Conservation (phyloP, 2,888 invertebrate genomes). For the Agonopterix subpropinquella region DNA sequence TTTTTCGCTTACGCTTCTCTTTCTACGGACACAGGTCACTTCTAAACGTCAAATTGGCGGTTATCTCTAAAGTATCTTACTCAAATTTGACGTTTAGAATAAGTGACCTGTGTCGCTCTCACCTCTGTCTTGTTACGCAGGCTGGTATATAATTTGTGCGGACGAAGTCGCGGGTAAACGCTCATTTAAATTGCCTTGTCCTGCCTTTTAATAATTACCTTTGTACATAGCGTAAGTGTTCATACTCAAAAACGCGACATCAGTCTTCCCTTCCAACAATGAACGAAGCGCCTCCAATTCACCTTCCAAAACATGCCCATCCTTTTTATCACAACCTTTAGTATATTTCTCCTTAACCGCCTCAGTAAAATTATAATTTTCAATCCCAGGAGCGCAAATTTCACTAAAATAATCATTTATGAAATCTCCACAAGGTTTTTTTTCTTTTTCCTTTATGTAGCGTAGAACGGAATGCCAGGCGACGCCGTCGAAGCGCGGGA, state of each 20-base stretch:
- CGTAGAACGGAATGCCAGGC: conserved; percentile 78
- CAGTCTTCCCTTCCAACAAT: conserved; percentile 79
- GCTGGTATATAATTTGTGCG: too few relatives aligned
- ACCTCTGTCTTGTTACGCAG: too few relatives aligned
- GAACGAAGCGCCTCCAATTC: conserved; percentile 81
- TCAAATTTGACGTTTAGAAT: too few relatives aligned
- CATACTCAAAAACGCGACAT: conserved; percentile 86
- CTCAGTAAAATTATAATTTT: conserved; percentile 21
- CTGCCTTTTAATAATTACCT: conserved; percentile 51
- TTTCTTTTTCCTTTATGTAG: conserved; percentile 49
- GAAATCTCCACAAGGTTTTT: conserved; percentile 54
- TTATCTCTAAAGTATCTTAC: too few relatives aligned
- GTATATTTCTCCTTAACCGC: conserved; percentile 27
- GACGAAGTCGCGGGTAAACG: too few relatives aligned
- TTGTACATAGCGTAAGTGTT: conserved; percentile 76
- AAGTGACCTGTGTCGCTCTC: too few relatives aligned
- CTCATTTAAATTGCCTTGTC: too few relatives aligned
- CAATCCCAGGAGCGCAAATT: conserved; percentile 77
- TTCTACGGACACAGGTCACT: too few relatives aligned
- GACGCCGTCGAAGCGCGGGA: conserved; percentile 86
- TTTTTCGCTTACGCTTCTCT: too few relatives aligned
- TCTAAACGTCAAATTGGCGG: too few relatives aligned
- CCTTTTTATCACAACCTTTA: conserved; percentile 45
- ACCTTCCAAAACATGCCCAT: conserved; percentile 47
- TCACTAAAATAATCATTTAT: conserved; percentile 78